phyloP scores from a whole-genome alignment of 2,797 vertebrate genomes.

The Tachyglossus aculeatus region DNA sequence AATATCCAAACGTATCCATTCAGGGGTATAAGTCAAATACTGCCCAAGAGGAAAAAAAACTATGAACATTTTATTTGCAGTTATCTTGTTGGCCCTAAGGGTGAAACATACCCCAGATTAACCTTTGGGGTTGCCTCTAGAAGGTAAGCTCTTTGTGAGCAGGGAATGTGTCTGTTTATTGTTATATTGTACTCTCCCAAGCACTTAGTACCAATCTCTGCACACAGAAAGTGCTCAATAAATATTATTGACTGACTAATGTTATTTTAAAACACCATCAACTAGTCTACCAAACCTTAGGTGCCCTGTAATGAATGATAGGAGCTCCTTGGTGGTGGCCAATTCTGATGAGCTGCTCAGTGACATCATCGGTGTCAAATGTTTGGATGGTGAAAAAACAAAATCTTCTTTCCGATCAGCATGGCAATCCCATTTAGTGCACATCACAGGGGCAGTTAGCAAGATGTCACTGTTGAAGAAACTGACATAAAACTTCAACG shows the following conservation, averaged over 20 bases:
- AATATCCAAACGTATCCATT: too few relatives aligned
- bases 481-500: slow-evolving; percentile 73
- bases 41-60: not conserved
- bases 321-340: slow-evolving; percentile 81
- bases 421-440: slow-evolving; percentile 80
- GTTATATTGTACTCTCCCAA: too few relatives aligned
- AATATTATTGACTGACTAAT: too few relatives aligned
- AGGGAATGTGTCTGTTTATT: too few relatives aligned
- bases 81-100: slow-evolving; percentile 56
- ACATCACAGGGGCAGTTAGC: slow-evolving; percentile 79
- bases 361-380: slow-evolving; percentile 77
- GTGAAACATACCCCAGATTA: slow-evolving; percentile 41
- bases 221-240: too few relatives aligned
- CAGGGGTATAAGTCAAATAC: not conserved
- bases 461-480: slow-evolving; percentile 83
- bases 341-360: slow-evolving; percentile 88
- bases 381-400: slow-evolving; percentile 40
- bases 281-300: slow-evolving; percentile 65
- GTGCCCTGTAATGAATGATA: slow-evolving; percentile 75
- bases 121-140: too few relatives aligned
- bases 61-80: slow-evolving; percentile 47
- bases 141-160: too few relatives aligned
- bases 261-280: slow-evolving; percentile 76
- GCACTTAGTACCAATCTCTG: too few relatives aligned
- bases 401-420: slow-evolving; percentile 76